Conservation (phyloP, 2,113 vertebrate genomes). For the Pygoscelis antarcticus region DNA sequence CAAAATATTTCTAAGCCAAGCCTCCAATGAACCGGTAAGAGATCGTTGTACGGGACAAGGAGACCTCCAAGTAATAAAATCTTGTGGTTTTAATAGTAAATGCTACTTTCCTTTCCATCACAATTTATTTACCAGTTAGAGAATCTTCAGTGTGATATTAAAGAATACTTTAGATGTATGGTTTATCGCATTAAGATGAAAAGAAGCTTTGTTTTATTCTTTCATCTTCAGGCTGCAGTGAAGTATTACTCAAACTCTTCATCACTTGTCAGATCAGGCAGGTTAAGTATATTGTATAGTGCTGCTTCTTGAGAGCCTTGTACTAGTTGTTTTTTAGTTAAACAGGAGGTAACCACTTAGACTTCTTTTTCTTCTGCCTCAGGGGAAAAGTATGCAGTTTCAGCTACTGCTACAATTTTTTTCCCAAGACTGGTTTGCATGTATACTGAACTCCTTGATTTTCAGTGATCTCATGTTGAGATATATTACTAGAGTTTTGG, state of each 20-base stretch:
- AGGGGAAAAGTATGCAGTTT: background rate
- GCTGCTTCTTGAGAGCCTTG: conserved; percentile 21
- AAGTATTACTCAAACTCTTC: conserved; percentile 50
- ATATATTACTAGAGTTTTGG: background rate
- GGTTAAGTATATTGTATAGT: conserved; percentile 17
- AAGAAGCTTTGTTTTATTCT: conserved; percentile 39
- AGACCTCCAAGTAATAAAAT: background rate
- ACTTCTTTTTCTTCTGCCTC: background rate
- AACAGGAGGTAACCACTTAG: conserved; percentile 28
- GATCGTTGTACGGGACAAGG: background rate
- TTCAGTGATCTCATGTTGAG: fast-evolving
- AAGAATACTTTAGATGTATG: background rate
- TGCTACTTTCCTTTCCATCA: background rate
- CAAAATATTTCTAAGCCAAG: background rate
- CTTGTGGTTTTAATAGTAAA: background rate
- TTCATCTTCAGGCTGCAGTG: background rate
- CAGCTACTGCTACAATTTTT: background rate
- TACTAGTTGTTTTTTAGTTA: conserved; percentile 36
- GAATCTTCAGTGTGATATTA: background rate
- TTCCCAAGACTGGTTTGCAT: background rate
- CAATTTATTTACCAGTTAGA: background rate
- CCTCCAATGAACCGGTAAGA: background rate
- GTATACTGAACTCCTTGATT: background rate
- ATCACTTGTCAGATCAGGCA: conserved; percentile 43
- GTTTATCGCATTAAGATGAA: background rate